Conservation (phyloP, 2,113 vertebrate species). For the Aphyosemion australe region DNA sequence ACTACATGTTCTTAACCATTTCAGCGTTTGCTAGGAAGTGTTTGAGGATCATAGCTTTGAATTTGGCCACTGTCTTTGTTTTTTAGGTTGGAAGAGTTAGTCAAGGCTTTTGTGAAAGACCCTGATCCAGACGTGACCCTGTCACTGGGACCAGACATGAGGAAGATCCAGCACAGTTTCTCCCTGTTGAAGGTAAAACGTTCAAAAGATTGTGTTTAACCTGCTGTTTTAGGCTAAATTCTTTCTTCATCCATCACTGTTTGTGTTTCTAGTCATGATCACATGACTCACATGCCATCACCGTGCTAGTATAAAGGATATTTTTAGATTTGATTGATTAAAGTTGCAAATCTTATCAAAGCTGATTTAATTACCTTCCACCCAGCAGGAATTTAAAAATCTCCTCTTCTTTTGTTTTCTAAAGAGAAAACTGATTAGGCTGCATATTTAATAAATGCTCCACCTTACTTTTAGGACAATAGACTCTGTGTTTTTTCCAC, state of each 20-base stretch:
- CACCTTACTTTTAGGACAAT: neutral
- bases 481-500: no score
- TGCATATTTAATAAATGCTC: neutral
- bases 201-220: no score
- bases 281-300: neutral
- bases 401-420: neutral
- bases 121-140: conserved; percentile 82
- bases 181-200: conserved; percentile 86
- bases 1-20: conserved; percentile 45
- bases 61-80: conserved; percentile 41
- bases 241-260: neutral
- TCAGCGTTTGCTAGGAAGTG: conserved; percentile 25
- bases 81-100: conserved; percentile 83
- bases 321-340: neutral
- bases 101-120: conserved; percentile 85
- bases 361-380: neutral
- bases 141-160: conserved; percentile 89
- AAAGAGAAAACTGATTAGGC: neutral
- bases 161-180: conserved; percentile 91
- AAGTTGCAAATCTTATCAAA: no score
- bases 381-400: neutral
- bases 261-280: neutral
- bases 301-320: neutral
- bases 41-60: conserved; percentile 18
- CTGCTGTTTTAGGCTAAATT: neutral